Evolutionary conservation across 2,113 vertebrate genomes (phyloP).

Genomic region (Meleagris gallopavo): DNA sequence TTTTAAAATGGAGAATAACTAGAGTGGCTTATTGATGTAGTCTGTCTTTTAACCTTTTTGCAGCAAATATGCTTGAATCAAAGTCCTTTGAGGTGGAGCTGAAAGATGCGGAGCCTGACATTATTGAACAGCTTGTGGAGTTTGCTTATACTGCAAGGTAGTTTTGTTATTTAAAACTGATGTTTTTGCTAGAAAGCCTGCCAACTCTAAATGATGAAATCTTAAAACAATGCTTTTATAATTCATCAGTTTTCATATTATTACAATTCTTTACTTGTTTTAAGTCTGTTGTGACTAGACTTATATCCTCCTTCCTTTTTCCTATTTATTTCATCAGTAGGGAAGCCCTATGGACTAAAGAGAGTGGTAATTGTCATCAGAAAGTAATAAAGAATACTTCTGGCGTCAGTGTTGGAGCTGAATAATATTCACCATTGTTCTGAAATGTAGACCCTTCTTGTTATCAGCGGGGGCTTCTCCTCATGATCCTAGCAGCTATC

Average conservation of each 20-base stretch:
- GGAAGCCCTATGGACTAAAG: background rate
- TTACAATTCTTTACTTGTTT: background rate
- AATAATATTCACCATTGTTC: background rate
- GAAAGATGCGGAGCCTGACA: slow-evolving; percentile 94
- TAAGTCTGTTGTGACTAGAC: background rate
- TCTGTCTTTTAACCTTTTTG: slow-evolving; percentile 46
- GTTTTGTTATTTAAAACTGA: slow-evolving; percentile 28
- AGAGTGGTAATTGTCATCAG: background rate
- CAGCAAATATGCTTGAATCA: slow-evolving; percentile 98
- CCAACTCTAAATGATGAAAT: background rate
- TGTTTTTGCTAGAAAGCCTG: background rate
- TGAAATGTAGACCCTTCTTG: background rate
- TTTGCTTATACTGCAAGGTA: slow-evolving; percentile 97
- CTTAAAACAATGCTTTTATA: slow-evolving; percentile 6
- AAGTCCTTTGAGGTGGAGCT: slow-evolving; percentile 96
- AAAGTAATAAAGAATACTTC: slow-evolving; percentile 4
- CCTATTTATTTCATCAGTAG: background rate
- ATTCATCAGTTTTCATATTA: background rate
- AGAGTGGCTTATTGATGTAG: background rate
- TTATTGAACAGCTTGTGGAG: slow-evolving; percentile 94
- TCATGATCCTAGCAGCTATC: background rate
- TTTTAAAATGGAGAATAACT: background rate
- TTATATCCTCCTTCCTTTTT: background rate
- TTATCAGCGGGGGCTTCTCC: background rate
- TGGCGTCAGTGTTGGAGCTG: background rate